Evolutionary conservation across 2,797 vertebrate genomes (phyloP), one percentile per base, ranked within the genome.

Genomic region (Pangasius macronema): DNA sequence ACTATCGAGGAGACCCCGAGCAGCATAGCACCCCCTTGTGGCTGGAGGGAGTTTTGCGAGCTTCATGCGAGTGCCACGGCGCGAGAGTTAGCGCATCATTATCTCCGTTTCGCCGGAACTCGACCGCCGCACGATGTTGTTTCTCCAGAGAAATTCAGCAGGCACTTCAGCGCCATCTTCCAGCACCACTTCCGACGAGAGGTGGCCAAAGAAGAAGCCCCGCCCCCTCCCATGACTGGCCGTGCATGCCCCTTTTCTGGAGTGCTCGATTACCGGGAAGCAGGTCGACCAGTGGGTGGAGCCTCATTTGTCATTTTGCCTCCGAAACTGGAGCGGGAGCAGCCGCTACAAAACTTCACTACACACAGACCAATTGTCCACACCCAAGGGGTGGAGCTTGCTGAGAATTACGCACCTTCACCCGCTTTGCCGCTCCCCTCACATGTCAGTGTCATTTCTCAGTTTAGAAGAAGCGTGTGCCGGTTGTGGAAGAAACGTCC

Each of bases 41-140:
- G 97, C 96, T 99, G 98, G 98, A 97, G 96, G 93, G 98, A 99
- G 93, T 99, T 99, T 95, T 99, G 98, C 9, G 98, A 99, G 96
- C 95, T 96, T 90, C 98, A 99, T n/a, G 98, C 98, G 83, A 96
- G 97, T 86, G 95, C 96, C 88, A 94, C 97, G 0, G 98, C 98
- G 87, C 96, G 96, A 91, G 97, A 99, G 91, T 94, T 99, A 91
- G 98, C 98, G 8, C 96, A 95, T 90, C 97, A 98, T 91, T 99
- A 99, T 94, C 95, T 96, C 93, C 96, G 94, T 89, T 99, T 99
- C 2, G 96, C 96, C 92, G 94, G 95, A 77, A 97, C 97, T 92
- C 94, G 95, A 80, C 96, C 97, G 0, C 96, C 96, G 82, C 96
- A 97, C 92, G 97, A 97, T 87, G 95, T 96, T 7, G 93, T 97